phyloP scores from a whole-genome alignment of 1,140 invertebrate species.

The Planococcus citri region DNA sequence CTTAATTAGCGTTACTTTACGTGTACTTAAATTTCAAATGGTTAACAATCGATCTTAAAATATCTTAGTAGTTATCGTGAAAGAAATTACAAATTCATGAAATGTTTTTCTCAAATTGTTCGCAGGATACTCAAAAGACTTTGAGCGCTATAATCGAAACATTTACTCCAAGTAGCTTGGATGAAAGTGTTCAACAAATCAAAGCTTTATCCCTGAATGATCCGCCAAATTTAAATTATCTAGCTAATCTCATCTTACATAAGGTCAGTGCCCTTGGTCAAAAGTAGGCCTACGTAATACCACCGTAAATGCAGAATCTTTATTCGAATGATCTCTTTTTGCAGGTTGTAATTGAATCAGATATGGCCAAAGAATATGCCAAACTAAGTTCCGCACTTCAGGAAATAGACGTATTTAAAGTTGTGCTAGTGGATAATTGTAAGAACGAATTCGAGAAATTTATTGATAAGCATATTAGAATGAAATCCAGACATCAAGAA shows the following conservation, averaged over 20 bases:
- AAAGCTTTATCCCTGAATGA: constrained; percentile 12
- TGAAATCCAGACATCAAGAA: constrained; percentile 12
- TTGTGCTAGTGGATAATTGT: constrained; percentile 12
- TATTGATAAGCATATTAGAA: constrained; percentile 13
- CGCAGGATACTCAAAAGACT: constrained; percentile 12
- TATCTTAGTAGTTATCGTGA: too few species aligned
- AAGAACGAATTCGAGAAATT: constrained; percentile 10
- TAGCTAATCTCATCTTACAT: constrained; percentile 6
- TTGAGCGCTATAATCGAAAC: constrained; percentile 13
- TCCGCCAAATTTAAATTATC: constrained; percentile 11
- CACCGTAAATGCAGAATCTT: neutral
- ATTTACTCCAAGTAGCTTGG: neutral
- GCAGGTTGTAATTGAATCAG: neutral
- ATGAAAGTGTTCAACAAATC: constrained; percentile 12
- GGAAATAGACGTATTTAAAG: constrained; percentile 16
- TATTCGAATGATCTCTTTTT: neutral
- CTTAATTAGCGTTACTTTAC: neutral
- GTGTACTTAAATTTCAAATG: too few species aligned
- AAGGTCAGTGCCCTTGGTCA: neutral
- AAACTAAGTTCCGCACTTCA: constrained; percentile 4
- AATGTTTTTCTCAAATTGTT: constrained; percentile 9
- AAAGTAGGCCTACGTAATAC: neutral
- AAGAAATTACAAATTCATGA: too few species aligned
- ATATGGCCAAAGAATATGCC: constrained; percentile 15
- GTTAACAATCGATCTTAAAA: too few species aligned